phyloP scores from a whole-genome alignment of 2,113 vertebrate species.

The Chionodraco myersi region DNA sequence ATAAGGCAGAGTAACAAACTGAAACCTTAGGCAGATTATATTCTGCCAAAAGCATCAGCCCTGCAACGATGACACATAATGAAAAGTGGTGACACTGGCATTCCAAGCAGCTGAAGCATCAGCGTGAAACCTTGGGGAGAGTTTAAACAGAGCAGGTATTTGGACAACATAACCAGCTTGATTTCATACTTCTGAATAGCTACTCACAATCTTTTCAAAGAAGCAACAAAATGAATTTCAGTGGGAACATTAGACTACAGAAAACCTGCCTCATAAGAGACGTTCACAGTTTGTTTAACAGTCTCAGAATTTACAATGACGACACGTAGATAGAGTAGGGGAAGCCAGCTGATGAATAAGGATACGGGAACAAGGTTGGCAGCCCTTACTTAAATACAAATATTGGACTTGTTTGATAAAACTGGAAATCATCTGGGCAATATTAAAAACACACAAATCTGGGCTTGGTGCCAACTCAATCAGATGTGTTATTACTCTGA shows the following conservation, averaged over 20 bases:
- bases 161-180: not conserved
- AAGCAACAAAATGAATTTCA: not conserved
- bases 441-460: not conserved
- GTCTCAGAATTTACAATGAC: too few species aligned
- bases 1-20: constrained; percentile 25
- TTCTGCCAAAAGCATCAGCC: constrained; percentile 26
- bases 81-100: constrained; percentile 6
- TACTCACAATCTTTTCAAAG: too few species aligned
- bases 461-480: not conserved
- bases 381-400: too few species aligned
- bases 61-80: constrained; percentile 5
- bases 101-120: not conserved
- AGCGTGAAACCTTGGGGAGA: not conserved
- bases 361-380: too few species aligned
- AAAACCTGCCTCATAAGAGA: too few species aligned
- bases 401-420: not conserved
- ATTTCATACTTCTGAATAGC: not conserved
- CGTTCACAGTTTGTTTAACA: too few species aligned
- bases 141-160: constrained; percentile 2
- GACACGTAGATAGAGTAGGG: too few species aligned
- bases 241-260: not conserved
- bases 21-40: not conserved
- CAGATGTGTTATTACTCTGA: constrained; percentile 1
- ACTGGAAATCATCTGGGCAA: not conserved
- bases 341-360: too few species aligned